A percentile compares a stretch with the other conserved stretches of the same genome.
phyloP scores from a whole-genome alignment of 2,113 vertebrate genomes.

The Sorex fumeus region DNA sequence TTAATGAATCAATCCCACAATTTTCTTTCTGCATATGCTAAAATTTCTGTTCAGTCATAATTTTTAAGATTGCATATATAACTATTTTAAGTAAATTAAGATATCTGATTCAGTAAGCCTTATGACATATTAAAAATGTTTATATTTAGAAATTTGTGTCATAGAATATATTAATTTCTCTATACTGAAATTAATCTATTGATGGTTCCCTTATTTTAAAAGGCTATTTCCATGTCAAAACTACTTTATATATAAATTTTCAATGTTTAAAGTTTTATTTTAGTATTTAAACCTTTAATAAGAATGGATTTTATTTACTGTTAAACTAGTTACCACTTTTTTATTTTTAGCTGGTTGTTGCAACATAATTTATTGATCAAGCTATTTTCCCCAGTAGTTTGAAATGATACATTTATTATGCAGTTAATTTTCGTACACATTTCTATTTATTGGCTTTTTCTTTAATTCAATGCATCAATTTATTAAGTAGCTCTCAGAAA shows the following conservation, averaged over 20 bases:
- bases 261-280: slow-evolving; percentile 39
- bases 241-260: neutral
- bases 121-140: neutral
- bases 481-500: neutral
- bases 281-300: slow-evolving; percentile 50
- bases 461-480: neutral
- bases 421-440: slow-evolving; percentile 1
- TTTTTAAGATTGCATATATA: no score
- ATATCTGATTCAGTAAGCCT: neutral
- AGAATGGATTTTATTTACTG: slow-evolving; percentile 5
- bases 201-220: slow-evolving; percentile 20
- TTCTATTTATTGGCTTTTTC: neutral
- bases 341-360: neutral
- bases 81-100: no score
- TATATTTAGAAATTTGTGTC: neutral
- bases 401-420: neutral
- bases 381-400: slow-evolving; percentile 4
- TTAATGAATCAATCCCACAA: slow-evolving; percentile 24
- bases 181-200: neutral
- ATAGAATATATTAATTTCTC: slow-evolving; percentile 27
- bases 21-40: neutral
- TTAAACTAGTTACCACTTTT: neutral
- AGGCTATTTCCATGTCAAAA: neutral
- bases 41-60: neutral
- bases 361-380: slow-evolving; percentile 23